Evolutionary conservation across 2,888 invertebrate genomes (phyloP).

Genomic region (Yponomeuta sedellus): DNA sequence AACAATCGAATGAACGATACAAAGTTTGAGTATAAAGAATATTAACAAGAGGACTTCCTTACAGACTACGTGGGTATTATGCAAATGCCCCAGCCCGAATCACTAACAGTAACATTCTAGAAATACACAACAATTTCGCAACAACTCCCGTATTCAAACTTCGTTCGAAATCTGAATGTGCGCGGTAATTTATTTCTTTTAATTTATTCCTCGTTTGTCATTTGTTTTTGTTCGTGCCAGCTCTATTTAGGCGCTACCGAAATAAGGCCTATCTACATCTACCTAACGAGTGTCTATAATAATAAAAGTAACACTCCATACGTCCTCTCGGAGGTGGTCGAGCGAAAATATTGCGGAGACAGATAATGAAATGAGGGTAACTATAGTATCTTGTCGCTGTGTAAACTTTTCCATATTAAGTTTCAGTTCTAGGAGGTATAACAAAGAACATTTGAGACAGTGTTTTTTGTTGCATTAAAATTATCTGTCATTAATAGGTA

Average conservation of each 20-base stretch:
- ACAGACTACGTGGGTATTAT: neutral
- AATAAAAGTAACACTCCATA: constrained; percentile 1
- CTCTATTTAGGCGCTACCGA: too few relatives aligned
- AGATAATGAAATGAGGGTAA: constrained; percentile 44
- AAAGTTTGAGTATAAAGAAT: constrained; percentile 2
- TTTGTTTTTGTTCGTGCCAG: too few relatives aligned
- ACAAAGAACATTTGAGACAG: too few relatives aligned
- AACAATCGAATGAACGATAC: constrained; percentile 1
- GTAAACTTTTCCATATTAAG: too few relatives aligned
- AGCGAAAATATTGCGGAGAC: constrained; percentile 38
- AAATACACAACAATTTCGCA: neutral
- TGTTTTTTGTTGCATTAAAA: too few relatives aligned
- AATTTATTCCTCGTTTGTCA: neutral
- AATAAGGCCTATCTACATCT: neutral
- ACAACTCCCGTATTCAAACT: neutral
- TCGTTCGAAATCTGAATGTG: neutral
- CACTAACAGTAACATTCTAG: neutral
- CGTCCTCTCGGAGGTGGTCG: neutral
- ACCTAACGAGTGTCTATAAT: neutral
- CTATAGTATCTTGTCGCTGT: neutral
- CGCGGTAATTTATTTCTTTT: neutral
- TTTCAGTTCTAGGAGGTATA: too few relatives aligned
- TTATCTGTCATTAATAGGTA: too few relatives aligned
- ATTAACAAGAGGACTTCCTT: neutral
- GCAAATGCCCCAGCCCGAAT: neutral